A percentile compares a stretch with the other conserved stretches of the same genome.
Evolutionary conservation across 2,797 vertebrate species (phyloP).

Genomic region (Zenarchopterus dispar): DNA sequence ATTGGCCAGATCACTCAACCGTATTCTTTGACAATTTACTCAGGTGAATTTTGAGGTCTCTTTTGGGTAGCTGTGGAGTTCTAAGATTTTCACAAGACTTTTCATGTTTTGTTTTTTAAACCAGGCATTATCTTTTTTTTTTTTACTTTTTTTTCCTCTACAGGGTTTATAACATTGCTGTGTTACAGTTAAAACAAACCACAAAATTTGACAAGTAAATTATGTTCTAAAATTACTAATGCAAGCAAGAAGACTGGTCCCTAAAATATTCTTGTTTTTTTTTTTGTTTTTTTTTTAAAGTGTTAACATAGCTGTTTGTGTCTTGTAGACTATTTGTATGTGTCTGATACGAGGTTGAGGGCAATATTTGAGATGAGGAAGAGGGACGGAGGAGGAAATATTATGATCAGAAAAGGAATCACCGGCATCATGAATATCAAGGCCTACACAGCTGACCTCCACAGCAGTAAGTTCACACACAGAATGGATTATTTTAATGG

Average conservation of each 20-base stretch:
- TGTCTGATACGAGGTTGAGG: slow-evolving; percentile 75
- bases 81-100: background rate
- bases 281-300: background rate
- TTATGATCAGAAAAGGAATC: slow-evolving; percentile 77
- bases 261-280: no score
- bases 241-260: background rate
- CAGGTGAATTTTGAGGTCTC: slow-evolving; percentile 53
- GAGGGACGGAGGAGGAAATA: slow-evolving; percentile 76
- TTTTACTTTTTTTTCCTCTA: no score
- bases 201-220: background rate
- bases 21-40: slow-evolving; percentile 76
- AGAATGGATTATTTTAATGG: background rate
- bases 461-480: slow-evolving; percentile 67
- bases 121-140: no score
- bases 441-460: slow-evolving; percentile 75
- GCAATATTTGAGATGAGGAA: slow-evolving; percentile 78
- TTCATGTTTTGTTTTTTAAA: background rate
- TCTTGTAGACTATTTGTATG: slow-evolving; percentile 74
- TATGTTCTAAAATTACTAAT: background rate
- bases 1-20: slow-evolving; percentile 81
- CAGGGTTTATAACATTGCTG: no score
- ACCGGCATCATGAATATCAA: slow-evolving; percentile 73
- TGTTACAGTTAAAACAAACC: no score
- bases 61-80: no score
- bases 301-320: background rate